phyloP scores from a whole-genome alignment of 1,140 invertebrate genomes.

The Drosophila subobscura region DNA sequence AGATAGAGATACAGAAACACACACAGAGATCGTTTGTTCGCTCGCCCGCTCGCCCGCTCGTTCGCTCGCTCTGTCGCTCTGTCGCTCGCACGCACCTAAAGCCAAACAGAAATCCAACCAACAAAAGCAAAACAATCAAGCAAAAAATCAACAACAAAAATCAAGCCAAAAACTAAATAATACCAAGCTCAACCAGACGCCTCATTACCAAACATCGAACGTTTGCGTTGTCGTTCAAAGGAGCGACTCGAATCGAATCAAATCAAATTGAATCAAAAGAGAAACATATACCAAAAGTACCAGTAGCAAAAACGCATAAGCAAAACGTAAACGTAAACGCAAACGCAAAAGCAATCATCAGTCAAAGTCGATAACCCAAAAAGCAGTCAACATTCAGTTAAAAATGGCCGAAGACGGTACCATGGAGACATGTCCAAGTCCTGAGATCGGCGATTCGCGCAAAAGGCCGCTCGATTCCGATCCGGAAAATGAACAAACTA shows the following conservation, averaged over 20 bases:
- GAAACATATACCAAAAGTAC: constrained; percentile 38
- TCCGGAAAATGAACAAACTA: constrained; percentile 92
- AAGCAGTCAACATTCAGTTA: constrained; percentile 81
- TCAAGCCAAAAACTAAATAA: constrained; percentile 44
- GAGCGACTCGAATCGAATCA: constrained; percentile 21
- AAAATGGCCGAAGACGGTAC: constrained; percentile 87
- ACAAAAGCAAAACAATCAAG: constrained; percentile 31
- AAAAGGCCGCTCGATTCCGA: constrained; percentile 93
- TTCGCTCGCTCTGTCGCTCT: constrained; percentile 23
- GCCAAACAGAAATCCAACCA: constrained; percentile 29
- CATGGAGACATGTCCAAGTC: constrained; percentile 90
- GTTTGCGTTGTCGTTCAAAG: constrained; percentile 32
- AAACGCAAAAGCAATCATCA: constrained; percentile 47
- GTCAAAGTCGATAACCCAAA: constrained; percentile 46
- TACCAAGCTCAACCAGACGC: constrained; percentile 54
- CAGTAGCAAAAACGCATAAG: constrained; percentile 25
- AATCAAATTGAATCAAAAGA: constrained; percentile 22
- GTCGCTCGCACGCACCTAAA: constrained; percentile 31
- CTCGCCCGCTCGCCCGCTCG: constrained; percentile 28
- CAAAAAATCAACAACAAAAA: constrained; percentile 12
- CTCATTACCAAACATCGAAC: constrained; percentile 54
- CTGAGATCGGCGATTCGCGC: constrained; percentile 90
- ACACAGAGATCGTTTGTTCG: constrained; percentile 23
- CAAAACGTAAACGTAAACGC: constrained; percentile 19
- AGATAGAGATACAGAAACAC: constrained; percentile 37